Base-by-base conservation (phyloP, 23 tunicate species). In the Styela plicata region DNA sequence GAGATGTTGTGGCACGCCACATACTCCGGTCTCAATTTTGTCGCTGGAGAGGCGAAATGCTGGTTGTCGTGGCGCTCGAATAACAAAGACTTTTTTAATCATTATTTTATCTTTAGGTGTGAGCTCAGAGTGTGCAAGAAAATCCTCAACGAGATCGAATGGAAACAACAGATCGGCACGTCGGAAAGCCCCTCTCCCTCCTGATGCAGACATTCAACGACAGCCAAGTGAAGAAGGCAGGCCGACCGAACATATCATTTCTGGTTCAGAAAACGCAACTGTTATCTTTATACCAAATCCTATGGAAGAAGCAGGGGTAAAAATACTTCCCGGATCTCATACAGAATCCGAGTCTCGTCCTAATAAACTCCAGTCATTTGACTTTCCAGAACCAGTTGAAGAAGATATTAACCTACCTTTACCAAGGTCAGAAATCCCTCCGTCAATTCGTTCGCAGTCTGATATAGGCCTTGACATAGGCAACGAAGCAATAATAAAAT, bases 401-500 rank as follows among this genome's bases (percentile, higher is more conserved):
- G 57, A 44, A 7, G 57, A 44, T 13, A 5, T 13, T 5, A 44
- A 44, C 57, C 57, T 5, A 5, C 57, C 57, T 44, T 13, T 13
- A 44, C 57, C 57, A 44, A 44, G 7, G 57, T 44, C 57, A 13
- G 57, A 44, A 7, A 13, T 44, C 7, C 57, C 57, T 5, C 10
- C 57, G 7, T 44, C 57, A 5, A 44, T 44, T 44, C 57, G 57
- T 44, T 44, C 57, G 13, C 57, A 44, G 13, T 67, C 71, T 1
- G 81, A 76, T 24, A 44, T 76, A 37, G 24, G 66, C 7, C 64
- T 76, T 1, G 81, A 76, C n/a, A 44, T 76, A 17, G 81, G 66
- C 10, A 76, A 76, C 64, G 81, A 76, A 44, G 53, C 81, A 0
- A 76, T 76, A 10, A 76, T 76, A 76, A 76, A 76, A 76, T 76